Evolutionary conservation across 2,888 invertebrate species (phyloP).

Genomic region (Pseudoips prasinana): DNA sequence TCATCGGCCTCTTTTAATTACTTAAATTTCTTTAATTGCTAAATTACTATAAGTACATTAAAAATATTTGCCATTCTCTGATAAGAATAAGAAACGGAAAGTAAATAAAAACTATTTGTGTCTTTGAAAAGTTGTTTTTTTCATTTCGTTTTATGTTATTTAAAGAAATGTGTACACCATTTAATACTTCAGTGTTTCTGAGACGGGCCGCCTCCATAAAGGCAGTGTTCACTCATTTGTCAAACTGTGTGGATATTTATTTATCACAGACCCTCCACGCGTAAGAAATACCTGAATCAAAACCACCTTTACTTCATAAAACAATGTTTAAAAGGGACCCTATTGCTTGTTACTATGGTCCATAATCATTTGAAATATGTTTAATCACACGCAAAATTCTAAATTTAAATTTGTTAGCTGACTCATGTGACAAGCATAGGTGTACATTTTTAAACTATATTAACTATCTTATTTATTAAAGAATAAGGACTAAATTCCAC

Average conservation of each 20-base stretch:
- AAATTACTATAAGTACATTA: background rate
- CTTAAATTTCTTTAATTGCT: background rate
- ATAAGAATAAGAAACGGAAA: too few species aligned
- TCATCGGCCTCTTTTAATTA: background rate
- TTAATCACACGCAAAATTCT: conserved; percentile 1
- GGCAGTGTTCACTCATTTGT: conserved; percentile 76
- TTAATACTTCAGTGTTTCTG: conserved; percentile 32
- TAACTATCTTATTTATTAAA: background rate
- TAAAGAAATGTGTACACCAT: conserved; percentile 30
- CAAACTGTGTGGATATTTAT: conserved; percentile 74
- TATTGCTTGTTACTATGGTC: conserved; percentile 24
- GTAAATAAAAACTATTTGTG: too few species aligned
- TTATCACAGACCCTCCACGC: conserved; percentile 74
- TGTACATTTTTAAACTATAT: conserved; percentile 6
- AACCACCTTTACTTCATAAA: conserved; percentile 13
- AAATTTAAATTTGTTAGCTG: conserved; percentile 17
- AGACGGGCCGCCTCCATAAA: conserved; percentile 63
- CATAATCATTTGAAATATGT: conserved; percentile 17
- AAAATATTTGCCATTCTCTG: background rate
- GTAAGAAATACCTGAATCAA: conserved; percentile 58
- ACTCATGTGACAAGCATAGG: conserved; percentile 16
- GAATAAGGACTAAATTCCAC: conserved; percentile 11
- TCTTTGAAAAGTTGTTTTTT: conserved; percentile 23
- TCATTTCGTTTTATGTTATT: conserved; percentile 26
- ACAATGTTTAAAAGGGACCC: conserved; percentile 7